Percentiles rank a stretch among this genome's conserved stretches.
Evolutionary conservation across 2,113 vertebrate species (phyloP).

Genomic region (Jaculus jaculus): DNA sequence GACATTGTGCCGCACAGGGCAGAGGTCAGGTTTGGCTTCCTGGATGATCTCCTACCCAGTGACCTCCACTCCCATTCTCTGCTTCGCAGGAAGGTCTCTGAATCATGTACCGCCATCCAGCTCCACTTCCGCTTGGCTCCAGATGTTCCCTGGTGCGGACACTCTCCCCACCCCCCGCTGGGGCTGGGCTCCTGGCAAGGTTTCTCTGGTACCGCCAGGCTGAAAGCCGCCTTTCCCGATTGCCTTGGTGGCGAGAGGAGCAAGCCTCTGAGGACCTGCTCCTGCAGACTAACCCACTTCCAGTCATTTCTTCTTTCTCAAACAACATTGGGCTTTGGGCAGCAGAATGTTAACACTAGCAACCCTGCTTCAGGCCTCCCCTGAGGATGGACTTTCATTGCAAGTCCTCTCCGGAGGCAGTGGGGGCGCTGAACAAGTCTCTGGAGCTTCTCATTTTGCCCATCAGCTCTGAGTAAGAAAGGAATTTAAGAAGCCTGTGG

Average conservation of each 20-base stretch:
- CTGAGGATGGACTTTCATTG: background rate
- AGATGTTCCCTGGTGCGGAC: background rate
- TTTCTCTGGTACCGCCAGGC: background rate
- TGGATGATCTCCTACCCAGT: background rate
- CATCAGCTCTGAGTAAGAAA: background rate
- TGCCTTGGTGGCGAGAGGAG: background rate
- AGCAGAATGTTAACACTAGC: background rate
- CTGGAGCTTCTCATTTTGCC: background rate
- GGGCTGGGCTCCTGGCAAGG: background rate
- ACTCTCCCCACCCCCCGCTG: background rate
- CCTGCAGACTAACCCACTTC: background rate
- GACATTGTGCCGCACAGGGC: background rate
- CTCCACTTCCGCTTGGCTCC: background rate
- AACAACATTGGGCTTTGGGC: background rate
- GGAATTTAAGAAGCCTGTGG: background rate
- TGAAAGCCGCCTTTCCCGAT: background rate
- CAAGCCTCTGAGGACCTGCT: background rate
- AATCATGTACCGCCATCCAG: rapidly evolving
- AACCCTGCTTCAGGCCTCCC: background rate
- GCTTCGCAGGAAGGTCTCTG: background rate
- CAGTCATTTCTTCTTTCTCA: background rate
- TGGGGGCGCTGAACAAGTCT: background rate
- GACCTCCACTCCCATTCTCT: background rate
- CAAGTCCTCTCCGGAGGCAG: background rate
- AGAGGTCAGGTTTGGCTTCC: background rate